Conservation (phyloP, 2,888 invertebrate species). For the Apotomis betuletana region DNA sequence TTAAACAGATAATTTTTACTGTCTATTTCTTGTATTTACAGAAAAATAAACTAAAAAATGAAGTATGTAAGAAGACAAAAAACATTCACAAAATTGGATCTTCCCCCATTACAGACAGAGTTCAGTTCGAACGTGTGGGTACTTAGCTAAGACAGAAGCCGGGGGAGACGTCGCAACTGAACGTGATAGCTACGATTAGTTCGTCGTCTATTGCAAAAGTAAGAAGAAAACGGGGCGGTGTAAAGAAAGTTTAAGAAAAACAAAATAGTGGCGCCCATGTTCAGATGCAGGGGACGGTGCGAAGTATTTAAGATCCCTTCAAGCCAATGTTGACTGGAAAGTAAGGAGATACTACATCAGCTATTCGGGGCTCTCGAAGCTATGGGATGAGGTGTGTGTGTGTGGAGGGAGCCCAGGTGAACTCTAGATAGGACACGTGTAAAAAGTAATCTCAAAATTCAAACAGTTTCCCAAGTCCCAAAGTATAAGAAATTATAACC, state of each 20-base stretch:
- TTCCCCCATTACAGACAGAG: slow-evolving; percentile 43
- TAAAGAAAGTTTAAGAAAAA: slow-evolving; percentile 21
- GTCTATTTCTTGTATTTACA: slow-evolving; percentile 83
- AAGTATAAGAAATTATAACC: slow-evolving; percentile 40
- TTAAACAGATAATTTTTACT: slow-evolving; percentile 90
- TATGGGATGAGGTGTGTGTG: slow-evolving; percentile 47
- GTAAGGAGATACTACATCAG: slow-evolving; percentile 16
- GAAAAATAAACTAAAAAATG: slow-evolving; percentile 68
- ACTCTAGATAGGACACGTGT: slow-evolving; percentile 50
- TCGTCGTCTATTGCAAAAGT: slow-evolving; percentile 34
- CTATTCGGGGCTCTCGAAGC: slow-evolving; percentile 42
- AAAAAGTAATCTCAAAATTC: slow-evolving; percentile 39
- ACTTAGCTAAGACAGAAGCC: slow-evolving; percentile 31
- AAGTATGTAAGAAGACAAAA: slow-evolving; percentile 61
- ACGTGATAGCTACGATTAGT: slow-evolving; percentile 37
- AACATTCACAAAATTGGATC: slow-evolving; percentile 46
- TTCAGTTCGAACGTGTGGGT: slow-evolving; percentile 13
- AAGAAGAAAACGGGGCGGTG: slow-evolving; percentile 35
- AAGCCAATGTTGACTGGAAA: slow-evolving; percentile 14
- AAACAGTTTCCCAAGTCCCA: slow-evolving; percentile 38
- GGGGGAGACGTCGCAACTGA: slow-evolving; percentile 34
- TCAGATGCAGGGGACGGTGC: slow-evolving; percentile 34
- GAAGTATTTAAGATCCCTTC: slow-evolving; percentile 16
- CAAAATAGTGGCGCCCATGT: slow-evolving; percentile 28
- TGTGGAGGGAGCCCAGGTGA: slow-evolving; percentile 49